These are phyloP conservation scores for Rhegmatorhina hoffmannsi DNA, from an alignment of 2,113 vertebrate species.

Conservation along the genomic window DNA sequence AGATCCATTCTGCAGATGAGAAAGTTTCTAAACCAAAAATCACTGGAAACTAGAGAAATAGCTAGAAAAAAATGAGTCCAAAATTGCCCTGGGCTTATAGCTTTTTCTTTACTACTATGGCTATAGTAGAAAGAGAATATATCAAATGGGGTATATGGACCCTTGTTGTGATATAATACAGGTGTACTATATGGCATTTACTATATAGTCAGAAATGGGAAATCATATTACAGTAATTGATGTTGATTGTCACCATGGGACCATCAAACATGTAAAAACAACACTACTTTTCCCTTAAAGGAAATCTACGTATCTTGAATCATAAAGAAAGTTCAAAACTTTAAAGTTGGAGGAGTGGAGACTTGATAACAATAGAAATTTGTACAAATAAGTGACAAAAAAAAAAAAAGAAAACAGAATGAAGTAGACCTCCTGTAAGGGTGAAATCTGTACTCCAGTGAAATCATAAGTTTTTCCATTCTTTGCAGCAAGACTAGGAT, in stretches of 20 bases:
- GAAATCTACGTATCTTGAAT: background rate
- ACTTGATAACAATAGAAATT: background rate
- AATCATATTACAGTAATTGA: background rate
- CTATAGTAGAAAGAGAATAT: background rate
- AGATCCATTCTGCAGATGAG: background rate
- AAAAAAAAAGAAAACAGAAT: background rate
- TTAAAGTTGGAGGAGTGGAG: background rate
- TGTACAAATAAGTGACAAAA: background rate
- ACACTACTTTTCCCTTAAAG: background rate
- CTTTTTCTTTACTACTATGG: background rate
- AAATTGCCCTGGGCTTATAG: background rate
- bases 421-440: background rate
- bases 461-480: background rate
- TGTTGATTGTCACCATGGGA: background rate
- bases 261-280: background rate
- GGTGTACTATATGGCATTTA: too few relatives aligned
- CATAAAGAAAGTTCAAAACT: background rate
- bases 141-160: background rate
- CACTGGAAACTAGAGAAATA: background rate
- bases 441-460: background rate
- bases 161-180: background rate
- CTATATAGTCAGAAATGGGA: background rate
- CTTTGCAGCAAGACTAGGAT: background rate
- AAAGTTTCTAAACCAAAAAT: background rate
- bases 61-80: background rate